Conservation (phyloP, 2,888 invertebrate genomes). For the Bellardia bayeri region DNA sequence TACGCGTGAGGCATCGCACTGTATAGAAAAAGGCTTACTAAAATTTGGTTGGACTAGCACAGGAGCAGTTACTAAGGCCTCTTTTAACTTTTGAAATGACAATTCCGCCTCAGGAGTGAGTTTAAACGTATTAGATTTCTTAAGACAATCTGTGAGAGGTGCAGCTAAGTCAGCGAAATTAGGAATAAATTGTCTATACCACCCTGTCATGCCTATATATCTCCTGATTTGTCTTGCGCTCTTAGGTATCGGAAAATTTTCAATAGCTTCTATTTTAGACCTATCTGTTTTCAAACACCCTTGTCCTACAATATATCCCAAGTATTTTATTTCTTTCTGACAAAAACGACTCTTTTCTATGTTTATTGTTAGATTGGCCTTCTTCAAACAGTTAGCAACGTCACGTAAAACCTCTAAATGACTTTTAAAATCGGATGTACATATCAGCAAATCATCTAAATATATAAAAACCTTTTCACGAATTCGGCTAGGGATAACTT, state of each 20-base stretch:
- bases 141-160: too few relatives aligned
- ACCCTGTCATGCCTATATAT: too few relatives aligned
- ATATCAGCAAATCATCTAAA: constrained; percentile 47
- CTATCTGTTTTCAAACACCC: background rate
- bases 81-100: too few relatives aligned
- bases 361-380: constrained; percentile 7
- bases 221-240: background rate
- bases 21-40: too few relatives aligned
- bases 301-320: constrained; percentile 20
- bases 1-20: too few relatives aligned
- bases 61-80: too few relatives aligned
- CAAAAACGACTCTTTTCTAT: constrained; percentile 29
- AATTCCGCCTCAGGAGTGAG: too few relatives aligned
- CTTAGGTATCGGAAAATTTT: constrained; percentile 21
- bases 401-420: constrained; percentile 44
- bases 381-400: background rate
- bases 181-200: too few relatives aligned
- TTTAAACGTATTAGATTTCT: too few relatives aligned
- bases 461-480: constrained; percentile 57
- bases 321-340: constrained; percentile 13
- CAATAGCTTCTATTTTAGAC: constrained; percentile 42
- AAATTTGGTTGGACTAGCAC: too few relatives aligned
- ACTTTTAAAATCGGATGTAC: constrained; percentile 30
- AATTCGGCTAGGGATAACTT: constrained; percentile 19
- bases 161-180: too few relatives aligned